A percentile compares a stretch with the other conserved stretches of the same genome.
These are phyloP conservation scores for Camelus bactrianus DNA, from an alignment of 2,113 vertebrate genomes.

Conservation along the genomic window DNA sequence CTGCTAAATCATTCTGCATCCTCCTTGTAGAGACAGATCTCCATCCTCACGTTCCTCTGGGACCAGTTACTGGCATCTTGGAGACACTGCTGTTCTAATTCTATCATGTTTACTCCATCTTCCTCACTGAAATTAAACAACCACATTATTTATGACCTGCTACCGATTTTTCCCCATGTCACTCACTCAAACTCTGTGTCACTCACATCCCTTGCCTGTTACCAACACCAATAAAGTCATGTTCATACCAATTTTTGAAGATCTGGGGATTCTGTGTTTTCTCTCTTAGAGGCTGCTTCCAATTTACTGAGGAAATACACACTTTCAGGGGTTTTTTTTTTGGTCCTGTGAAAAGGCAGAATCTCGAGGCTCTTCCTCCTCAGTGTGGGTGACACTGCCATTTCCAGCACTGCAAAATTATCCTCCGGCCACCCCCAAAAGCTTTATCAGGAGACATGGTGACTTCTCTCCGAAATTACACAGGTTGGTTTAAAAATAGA, in stretches of 20 bases:
- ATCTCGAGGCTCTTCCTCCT: slow-evolving; percentile 15
- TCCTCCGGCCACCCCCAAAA: slow-evolving; percentile 48
- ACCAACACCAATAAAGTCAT: neutral
- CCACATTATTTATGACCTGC: neutral
- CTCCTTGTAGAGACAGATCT: neutral
- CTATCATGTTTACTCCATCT: neutral
- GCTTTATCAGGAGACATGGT: slow-evolving; percentile 47
- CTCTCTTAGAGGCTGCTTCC: neutral
- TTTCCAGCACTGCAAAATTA: slow-evolving; percentile 52
- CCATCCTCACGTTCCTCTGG: neutral
- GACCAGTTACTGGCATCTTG: neutral
- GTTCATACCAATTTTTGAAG: neutral
- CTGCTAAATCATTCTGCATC: too few species aligned
- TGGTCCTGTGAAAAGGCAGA: slow-evolving; percentile 33
- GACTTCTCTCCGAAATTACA: slow-evolving; percentile 69
- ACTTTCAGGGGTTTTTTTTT: neutral
- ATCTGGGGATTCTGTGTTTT: neutral
- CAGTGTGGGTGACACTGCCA: slow-evolving; percentile 43
- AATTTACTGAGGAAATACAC: slow-evolving; percentile 9
- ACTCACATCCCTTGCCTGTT: neutral
- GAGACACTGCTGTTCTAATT: too few species aligned
- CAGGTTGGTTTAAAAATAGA: slow-evolving; percentile 78
- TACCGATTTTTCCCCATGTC: neutral
- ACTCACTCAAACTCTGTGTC: neutral
- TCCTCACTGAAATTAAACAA: neutral